Percentiles rank a stretch among this genome's conserved stretches.
phyloP scores from a whole-genome alignment of 2,888 invertebrate genomes.

The Agriopis marginaria region DNA sequence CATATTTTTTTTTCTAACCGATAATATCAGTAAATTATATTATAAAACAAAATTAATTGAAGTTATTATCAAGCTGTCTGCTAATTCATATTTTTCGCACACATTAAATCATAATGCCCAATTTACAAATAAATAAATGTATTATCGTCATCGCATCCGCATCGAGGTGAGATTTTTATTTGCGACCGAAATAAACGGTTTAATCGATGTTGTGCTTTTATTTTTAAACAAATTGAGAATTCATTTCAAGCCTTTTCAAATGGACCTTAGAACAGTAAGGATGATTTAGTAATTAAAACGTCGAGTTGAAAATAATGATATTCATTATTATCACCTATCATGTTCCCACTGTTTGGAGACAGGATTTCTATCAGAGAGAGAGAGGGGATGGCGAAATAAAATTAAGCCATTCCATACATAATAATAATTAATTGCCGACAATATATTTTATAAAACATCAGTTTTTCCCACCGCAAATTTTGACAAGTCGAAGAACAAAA shows the following conservation, averaged over 20 bases:
- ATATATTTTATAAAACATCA: too few relatives aligned
- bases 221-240: constrained; percentile 67
- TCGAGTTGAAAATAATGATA: not conserved
- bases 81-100: constrained; percentile 28
- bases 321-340: not conserved
- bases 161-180: constrained; percentile 66
- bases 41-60: constrained; percentile 6
- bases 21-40: not conserved
- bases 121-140: constrained; percentile 45
- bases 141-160: constrained; percentile 60
- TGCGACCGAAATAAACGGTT: constrained; percentile 62
- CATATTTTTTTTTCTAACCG: too few relatives aligned
- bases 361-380: too few relatives aligned
- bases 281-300: not conserved
- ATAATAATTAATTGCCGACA: too few relatives aligned
- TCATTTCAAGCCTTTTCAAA: constrained; percentile 41
- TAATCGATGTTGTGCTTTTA: constrained; percentile 58
- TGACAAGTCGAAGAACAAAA: too few relatives aligned
- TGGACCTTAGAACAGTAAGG: not conserved
- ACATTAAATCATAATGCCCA: constrained; percentile 32
- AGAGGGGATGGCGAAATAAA: too few relatives aligned
- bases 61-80: not conserved
- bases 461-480: too few relatives aligned
- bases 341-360: too few relatives aligned
- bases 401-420: too few relatives aligned